Base-by-base conservation (phyloP, 2,888 invertebrate genomes). In the Caenorhabditis panamensis region DNA sequence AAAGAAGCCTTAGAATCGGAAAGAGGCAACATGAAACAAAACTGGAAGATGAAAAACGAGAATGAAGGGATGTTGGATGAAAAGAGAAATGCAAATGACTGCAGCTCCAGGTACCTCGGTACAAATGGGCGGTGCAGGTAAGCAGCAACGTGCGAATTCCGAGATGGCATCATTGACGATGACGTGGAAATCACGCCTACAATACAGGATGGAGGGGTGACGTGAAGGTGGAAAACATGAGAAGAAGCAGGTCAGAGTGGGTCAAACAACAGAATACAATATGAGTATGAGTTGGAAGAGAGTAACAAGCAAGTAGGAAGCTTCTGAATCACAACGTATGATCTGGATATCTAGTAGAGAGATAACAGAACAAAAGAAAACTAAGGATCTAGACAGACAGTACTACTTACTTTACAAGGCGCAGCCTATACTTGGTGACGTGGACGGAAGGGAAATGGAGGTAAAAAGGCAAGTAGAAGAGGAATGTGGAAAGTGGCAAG, bases 401-500 rank as follows among this genome's bases (percentile, higher is more conserved):
- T n/a, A n/a, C n/a, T n/a, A n/a, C n/a, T n/a, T n/a, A n/a, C n/a
- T n/a, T n/a, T n/a, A n/a, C n/a, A n/a, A n/a, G n/a, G n/a, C n/a
- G n/a, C n/a, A n/a, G n/a, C n/a, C n/a, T n/a, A n/a, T n/a, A n/a
- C n/a, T n/a, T n/a, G 16, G 28, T 24, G 49, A 49, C 49, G 26
- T 54, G 54, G 28, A 13, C 28, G 13, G 20, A 20, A 58, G n/a
- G n/a, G n/a, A n/a, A n/a, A n/a, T n/a, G 47, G 8, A 20, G 24
- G 62, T 41, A 28, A 24, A 41, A 69, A 31, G 6, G 18, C 16
- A 49, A 49, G 58, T 28, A 16, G 31, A 22, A 11, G 11, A 36
- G 20, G 2, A 16, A n/a, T n/a, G n/a, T n/a, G 22, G 44, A 56
- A 47, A 56, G 71, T 72, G 71, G 54, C 71, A 72, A 72, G 71